Evolutionary conservation across 2,113 vertebrate species (phyloP).

Genomic region (Ophthalmolycus amberensis): DNA sequence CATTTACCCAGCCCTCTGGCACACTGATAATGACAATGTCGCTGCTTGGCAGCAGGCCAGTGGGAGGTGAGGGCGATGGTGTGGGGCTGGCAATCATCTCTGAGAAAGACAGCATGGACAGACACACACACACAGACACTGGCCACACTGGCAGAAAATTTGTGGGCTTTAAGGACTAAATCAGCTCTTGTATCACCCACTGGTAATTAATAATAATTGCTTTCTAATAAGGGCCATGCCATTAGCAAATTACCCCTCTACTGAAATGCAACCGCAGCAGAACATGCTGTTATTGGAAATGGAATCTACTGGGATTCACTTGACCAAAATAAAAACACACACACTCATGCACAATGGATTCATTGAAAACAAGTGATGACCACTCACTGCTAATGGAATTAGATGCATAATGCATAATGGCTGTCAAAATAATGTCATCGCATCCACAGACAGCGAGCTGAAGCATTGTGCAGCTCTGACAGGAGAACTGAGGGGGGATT

Average conservation of each 20-base stretch:
- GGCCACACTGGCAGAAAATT: slow-evolving; percentile 59
- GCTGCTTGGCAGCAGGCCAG: slow-evolving; percentile 79
- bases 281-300: slow-evolving; percentile 68
- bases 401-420: slow-evolving; percentile 54
- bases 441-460: slow-evolving; percentile 15
- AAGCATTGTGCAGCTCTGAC: slow-evolving; percentile 22
- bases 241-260: slow-evolving; percentile 81
- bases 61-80: slow-evolving; percentile 71
- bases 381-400: slow-evolving; percentile 61
- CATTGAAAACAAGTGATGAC: slow-evolving; percentile 63
- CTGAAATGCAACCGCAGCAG: slow-evolving; percentile 69
- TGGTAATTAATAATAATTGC: slow-evolving; percentile 83
- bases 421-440: slow-evolving; percentile 64
- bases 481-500: slow-evolving; percentile 11
- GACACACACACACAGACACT: slow-evolving; percentile 53
- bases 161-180: slow-evolving; percentile 72
- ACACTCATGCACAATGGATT: slow-evolving; percentile 28
- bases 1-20: slow-evolving; percentile 80
- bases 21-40: slow-evolving; percentile 81
- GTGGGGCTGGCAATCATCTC: slow-evolving; percentile 74
- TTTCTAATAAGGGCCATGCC: slow-evolving; percentile 78
- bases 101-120: slow-evolving; percentile 57
- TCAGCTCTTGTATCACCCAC: slow-evolving; percentile 73
- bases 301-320: slow-evolving; percentile 72
- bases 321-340: slow-evolving; percentile 63